Percentiles rank a stretch among this genome's conserved stretches.
phyloP scores from a whole-genome alignment of 1,140 invertebrate genomes.

The Pogonomyrmex californicus region DNA sequence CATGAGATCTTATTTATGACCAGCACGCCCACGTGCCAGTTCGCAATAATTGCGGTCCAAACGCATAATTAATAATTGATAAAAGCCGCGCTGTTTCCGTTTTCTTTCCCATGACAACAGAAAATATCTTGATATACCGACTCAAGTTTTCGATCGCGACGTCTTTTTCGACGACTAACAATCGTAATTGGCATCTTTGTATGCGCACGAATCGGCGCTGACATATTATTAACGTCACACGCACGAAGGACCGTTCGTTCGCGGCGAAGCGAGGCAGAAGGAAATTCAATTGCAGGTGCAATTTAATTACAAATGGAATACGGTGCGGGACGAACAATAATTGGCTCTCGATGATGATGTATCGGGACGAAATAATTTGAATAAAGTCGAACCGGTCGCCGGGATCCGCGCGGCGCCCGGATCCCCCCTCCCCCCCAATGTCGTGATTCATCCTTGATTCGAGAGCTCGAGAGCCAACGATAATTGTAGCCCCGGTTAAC shows the following conservation, averaged over 20 bases:
- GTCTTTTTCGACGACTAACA: slow-evolving; percentile 34
- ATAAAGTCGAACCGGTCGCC: slow-evolving; percentile 45
- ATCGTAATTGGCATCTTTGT: slow-evolving; percentile 40
- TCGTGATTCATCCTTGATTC: slow-evolving; percentile 67
- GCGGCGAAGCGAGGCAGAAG: not conserved
- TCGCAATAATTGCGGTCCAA: not conserved
- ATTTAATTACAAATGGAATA: slow-evolving; percentile 59
- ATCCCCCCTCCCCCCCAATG: not conserved
- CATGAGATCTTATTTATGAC: slow-evolving; percentile 7
- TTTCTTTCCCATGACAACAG: not conserved
- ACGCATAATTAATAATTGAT: not conserved
- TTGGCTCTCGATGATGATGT: slow-evolving; percentile 73
- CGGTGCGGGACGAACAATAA: slow-evolving; percentile 58
- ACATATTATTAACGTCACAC: slow-evolving; percentile 17
- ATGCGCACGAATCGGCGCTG: not conserved
- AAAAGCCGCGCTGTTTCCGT: not conserved
- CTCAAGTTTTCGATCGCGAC: not conserved
- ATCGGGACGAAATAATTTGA: slow-evolving; percentile 70
- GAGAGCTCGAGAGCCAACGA: slow-evolving; percentile 6
- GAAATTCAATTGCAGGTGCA: slow-evolving; percentile 68
- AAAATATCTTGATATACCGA: not conserved
- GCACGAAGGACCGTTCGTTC: slow-evolving; percentile 30
- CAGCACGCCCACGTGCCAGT: not conserved
- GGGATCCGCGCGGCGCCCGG: not conserved
- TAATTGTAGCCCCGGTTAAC: slow-evolving; percentile 51